Evolutionary conservation across 2,888 invertebrate species (phyloP), one percentile per base, ranked within the genome.

Genomic region (Gonocerus acuteangulatus): DNA sequence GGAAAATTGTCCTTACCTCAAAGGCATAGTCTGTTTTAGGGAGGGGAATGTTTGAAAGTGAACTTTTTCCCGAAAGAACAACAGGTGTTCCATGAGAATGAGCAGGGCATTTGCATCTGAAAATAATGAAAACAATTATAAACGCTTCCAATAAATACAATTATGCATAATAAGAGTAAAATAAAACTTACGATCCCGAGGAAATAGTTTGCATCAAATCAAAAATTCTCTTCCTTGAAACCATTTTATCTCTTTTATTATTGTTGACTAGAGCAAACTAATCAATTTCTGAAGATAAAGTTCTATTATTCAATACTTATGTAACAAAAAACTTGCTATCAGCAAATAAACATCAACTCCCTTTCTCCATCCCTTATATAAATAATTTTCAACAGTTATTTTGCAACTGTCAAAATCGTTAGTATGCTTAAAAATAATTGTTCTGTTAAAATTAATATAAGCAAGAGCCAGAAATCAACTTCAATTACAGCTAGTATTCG

Each of bases 21-120:
- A 88, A 88, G 32, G 87, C 88, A 76, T 87, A 87, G 71, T 88
- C 87, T 71, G 83, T 83, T n/a, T 4, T 71, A 71, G 66, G 73
- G 3, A 60, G 58, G 19, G 54, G 32, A 7, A 48, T 49, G 72
- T 23, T 69, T 69, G 23, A 69, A 60, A 63, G 67, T 66, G 67
- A 68, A 68, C 57, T 66, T 66, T 62, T 69, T 60, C 27, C 69
- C 48, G 39, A 77, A 75, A 69, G 74, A 42, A 77, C 73, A 62
- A 76, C 76, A 51, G 69, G 68, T 32, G 80, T 78, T 60, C 81
- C 78, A 68, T 80, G 78, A 1, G 86, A 82, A 72, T 89, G 89
- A 9, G 88, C 83, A 51, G 89, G 89, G 71, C 89, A 89, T 71
- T 80, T 82, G 70, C 87, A 87, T 51, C 87, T 87, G 71, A 54